phyloP scores from a whole-genome alignment of 2,113 vertebrate species.

The Rhizomys pruinosus region DNA sequence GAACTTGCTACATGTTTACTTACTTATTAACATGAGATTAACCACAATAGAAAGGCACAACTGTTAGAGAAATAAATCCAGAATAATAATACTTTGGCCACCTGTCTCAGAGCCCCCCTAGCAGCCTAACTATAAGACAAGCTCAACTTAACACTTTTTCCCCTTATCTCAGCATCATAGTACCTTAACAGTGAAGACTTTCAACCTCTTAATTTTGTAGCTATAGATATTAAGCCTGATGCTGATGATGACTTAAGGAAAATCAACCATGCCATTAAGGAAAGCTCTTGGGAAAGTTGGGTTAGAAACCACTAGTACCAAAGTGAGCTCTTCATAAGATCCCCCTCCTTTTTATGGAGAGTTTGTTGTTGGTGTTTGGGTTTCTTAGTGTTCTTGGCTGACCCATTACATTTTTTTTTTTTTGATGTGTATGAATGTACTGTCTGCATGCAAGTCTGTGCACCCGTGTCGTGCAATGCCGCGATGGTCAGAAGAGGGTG shows the following conservation, averaged over 20 bases:
- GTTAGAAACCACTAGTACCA: too few species aligned
- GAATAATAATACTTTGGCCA: not conserved
- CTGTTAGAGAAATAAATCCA: not conserved
- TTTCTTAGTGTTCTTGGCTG: too few species aligned
- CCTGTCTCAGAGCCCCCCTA: not conserved
- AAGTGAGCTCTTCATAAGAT: too few species aligned
- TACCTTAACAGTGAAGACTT: not conserved
- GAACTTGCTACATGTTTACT: constrained; percentile 5
- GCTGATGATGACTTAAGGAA: not conserved
- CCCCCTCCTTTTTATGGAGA: too few species aligned
- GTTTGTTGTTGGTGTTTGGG: too few species aligned
- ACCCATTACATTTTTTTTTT: too few species aligned
- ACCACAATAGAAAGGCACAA: not conserved
- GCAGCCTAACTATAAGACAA: not conserved
- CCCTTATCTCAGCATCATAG: not conserved
- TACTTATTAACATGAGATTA: constrained; percentile 12
- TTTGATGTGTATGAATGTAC: too few species aligned
- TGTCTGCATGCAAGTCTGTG: too few species aligned
- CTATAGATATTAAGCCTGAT: not conserved
- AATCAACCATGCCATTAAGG: not conserved
- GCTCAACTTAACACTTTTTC: not conserved
- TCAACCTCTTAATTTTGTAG: not conserved
- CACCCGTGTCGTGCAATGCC: too few species aligned
- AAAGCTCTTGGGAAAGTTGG: too few species aligned
- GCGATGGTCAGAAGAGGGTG: too few species aligned